These are phyloP conservation scores for Spinus olivaceus DNA, from an alignment of 2,797 vertebrate species.

Conservation along the genomic window DNA sequence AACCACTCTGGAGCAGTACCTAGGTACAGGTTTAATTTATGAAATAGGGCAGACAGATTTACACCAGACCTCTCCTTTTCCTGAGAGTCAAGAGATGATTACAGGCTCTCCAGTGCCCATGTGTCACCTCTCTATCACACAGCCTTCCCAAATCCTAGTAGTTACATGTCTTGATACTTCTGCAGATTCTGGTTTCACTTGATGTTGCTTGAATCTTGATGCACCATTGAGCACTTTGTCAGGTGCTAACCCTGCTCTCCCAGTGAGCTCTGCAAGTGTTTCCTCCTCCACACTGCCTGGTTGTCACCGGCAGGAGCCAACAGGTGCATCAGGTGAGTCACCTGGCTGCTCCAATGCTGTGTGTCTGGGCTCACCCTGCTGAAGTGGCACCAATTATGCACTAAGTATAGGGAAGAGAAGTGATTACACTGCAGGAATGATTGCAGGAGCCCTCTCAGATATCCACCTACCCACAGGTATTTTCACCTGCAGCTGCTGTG, in stretches of 20 bases:
- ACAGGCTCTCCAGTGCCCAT: not conserved
- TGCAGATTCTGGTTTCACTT: not conserved
- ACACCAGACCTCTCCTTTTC: not conserved
- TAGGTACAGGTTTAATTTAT: not conserved
- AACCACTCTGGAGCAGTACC: not conserved
- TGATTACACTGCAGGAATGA: not conserved
- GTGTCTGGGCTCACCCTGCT: slow-evolving; percentile 11
- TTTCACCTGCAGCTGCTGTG: slow-evolving; percentile 9
- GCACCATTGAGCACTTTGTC: not conserved
- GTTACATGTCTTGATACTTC: not conserved
- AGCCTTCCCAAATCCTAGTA: not conserved
- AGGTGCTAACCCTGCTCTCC: not conserved
- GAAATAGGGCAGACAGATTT: not conserved
- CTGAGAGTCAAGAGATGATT: not conserved
- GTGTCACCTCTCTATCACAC: not conserved
- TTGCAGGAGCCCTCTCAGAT: slow-evolving; percentile 3
- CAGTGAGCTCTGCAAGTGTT: not conserved
- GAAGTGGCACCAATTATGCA: slow-evolving; percentile 37
- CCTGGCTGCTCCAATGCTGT: not conserved
- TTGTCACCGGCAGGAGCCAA: not conserved
- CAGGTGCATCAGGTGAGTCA: not conserved
- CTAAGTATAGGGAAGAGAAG: not conserved
- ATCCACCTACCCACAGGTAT: not conserved
- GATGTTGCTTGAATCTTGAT: not conserved
- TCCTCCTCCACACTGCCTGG: not conserved